Evolutionary conservation across 2,888 invertebrate species (phyloP), one percentile per base, ranked within the genome.

Genomic region (Eubasilissa splendida): DNA sequence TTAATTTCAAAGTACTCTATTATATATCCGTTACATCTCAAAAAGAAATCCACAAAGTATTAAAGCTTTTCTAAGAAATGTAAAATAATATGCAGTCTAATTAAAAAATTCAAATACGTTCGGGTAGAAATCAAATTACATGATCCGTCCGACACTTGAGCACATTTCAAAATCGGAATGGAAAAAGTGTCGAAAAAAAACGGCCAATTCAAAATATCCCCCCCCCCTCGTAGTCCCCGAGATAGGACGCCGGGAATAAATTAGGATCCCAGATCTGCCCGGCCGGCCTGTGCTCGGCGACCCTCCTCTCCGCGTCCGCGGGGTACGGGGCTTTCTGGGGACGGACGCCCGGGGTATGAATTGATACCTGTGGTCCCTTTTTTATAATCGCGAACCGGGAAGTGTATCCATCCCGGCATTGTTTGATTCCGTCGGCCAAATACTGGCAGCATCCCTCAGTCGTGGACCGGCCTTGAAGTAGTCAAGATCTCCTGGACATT

Each of bases 311-410:
- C 77, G 60, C 59, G 60, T 52, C 42, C 65, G 54, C n/a, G 31
- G 56, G 78, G 76, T 10, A 12, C 76, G 65, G 60, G 65, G 65
- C 14, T 12, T 71, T 60, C 42, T 58, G 58, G 58, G 71, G 11
- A 5, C 71, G 71, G 70, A 53, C 70, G 70, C 53, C 70, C 22
- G 70, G 70, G 71, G 71, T 73, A 73, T 60, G 58, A 78, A 68
- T 78, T 78, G 79, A 79, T 83, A 83, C 83, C 83, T 83, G 83
- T 58, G 82, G 74, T 76, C 83, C 83, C 31, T 80, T 81, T 81
- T 81, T 83, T 83, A 81, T 79, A 82, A 74, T 79, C 76, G 65
- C 76, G 50, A 73, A 73, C 56, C 80, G 80, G 82, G 82, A 80
- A 77, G 80, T 31, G 70, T 70, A 77, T 71, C 71, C 82, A 73